Evolutionary conservation across 2,888 invertebrate species (phyloP), one percentile per base, ranked within the genome.

Genomic region (Chrysolina oricalcia): DNA sequence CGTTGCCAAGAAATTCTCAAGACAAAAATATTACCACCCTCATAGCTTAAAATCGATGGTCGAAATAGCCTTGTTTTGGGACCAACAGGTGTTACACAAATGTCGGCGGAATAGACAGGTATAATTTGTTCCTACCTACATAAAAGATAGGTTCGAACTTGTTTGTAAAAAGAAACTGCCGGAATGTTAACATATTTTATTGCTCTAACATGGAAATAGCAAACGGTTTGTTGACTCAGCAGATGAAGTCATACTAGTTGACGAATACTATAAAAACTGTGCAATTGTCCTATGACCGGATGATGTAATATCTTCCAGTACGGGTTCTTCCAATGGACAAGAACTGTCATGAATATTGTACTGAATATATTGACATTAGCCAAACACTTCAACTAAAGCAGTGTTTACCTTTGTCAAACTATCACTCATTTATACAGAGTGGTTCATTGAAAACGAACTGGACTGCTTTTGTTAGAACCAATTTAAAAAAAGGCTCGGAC

Each of bases 11-110:
- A 27, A 11, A n/a, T 10, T 21, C 6, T 56, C 6, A 17, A 35
- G 35, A 59, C 59, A 35, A 59, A 59, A 46, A 19, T 48, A 48
- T 48, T 10, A 48, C 17, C 48, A 48, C 17, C 48, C 48, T 17
- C 23, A 23, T 23, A 15, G 46, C 46, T 13, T 15, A n/a, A 46
- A 13, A n/a, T 27, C 13, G 59, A 59, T 59, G 59, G 59, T 59
- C 59, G 23, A 27, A 59, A 10, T 27, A 19, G 3, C 17, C n/a
- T 35, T 27, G 27, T 11, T 15, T 59, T 35, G 35, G 68, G 68
- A 23, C 40, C 56, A 68, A 53, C 68, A 68, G 68, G 56, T 68
- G 68, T 53, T 68, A 21, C 68, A 13, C 23, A 50, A 50, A 68
- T 68, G 68, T 40, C 23, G 67, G 27, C 9, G 50, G 35, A 53